Evolutionary conservation across 2,113 vertebrate genomes (phyloP).

Genomic region (Melospiza georgiana): DNA sequence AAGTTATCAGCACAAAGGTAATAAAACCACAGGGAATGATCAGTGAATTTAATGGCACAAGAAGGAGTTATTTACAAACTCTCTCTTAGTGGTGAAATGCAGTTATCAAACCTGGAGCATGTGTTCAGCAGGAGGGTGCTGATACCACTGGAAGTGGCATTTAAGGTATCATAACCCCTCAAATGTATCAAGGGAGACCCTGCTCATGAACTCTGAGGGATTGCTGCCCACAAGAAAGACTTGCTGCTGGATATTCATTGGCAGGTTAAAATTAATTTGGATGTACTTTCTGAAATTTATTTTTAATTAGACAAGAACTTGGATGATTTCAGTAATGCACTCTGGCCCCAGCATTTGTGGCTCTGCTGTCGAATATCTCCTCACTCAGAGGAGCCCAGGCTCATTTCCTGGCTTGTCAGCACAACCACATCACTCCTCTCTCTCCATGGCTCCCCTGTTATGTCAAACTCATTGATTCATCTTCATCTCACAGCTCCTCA

Average conservation of each 20-base stretch:
- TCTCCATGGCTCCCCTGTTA: neutral
- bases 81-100: neutral
- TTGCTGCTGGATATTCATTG: neutral
- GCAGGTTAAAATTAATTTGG: neutral
- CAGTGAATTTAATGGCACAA: neutral
- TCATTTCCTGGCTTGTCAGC: neutral
- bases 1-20: neutral
- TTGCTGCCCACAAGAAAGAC: neutral
- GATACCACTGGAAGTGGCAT: neutral
- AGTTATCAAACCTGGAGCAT: neutral
- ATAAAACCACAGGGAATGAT: neutral
- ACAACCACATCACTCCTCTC: neutral
- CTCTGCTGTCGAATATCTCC: neutral
- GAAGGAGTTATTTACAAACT: neutral
- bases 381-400: neutral
- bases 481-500: neutral
- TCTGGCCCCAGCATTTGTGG: neutral
- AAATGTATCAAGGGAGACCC: neutral
- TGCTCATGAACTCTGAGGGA: neutral
- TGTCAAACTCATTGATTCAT: accelerated
- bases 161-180: neutral
- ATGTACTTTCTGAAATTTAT: neutral
- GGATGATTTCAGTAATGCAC: neutral
- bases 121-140: accelerated
- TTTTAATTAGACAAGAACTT: neutral